phyloP scores from a whole-genome alignment of 2,113 vertebrate genomes.

The Callocephalon fimbriatum region DNA sequence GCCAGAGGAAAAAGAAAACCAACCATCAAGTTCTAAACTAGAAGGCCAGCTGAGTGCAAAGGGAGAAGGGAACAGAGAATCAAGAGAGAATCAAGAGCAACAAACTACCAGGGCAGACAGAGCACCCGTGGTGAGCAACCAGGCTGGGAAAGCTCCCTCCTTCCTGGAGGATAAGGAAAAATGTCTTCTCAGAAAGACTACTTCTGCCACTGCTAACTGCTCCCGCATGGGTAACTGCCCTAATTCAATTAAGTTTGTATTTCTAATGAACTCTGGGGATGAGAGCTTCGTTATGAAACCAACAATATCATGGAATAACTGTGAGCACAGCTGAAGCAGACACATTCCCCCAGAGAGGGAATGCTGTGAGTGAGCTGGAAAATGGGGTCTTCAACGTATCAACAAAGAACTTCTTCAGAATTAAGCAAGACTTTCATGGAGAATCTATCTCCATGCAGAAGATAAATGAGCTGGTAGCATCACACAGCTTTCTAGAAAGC shows the following conservation, averaged over 20 bases:
- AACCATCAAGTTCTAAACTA: not conserved
- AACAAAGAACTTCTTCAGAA: not conserved
- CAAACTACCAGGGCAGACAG: not conserved
- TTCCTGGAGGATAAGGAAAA: not conserved
- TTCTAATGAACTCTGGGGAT: constrained; percentile 42
- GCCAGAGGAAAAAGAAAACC: not conserved
- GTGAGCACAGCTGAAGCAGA: not conserved
- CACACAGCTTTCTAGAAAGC: not conserved
- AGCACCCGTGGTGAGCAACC: accelerated
- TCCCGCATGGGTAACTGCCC: not conserved
- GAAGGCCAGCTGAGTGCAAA: not conserved
- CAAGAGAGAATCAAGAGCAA: not conserved
- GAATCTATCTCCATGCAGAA: not conserved
- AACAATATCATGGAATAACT: not conserved
- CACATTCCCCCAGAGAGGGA: not conserved
- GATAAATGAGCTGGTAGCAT: not conserved
- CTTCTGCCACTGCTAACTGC: constrained; percentile 31
- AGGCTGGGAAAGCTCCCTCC: not conserved
- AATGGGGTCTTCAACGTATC: not conserved
- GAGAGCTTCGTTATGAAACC: not conserved
- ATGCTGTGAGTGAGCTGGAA: accelerated
- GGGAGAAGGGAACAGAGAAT: not conserved
- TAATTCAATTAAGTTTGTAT: constrained; percentile 41
- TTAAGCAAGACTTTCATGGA: not conserved
- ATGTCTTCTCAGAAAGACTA: not conserved